Conservation (phyloP, 2,888 invertebrate species). For the Cerceris ruficornis region DNA sequence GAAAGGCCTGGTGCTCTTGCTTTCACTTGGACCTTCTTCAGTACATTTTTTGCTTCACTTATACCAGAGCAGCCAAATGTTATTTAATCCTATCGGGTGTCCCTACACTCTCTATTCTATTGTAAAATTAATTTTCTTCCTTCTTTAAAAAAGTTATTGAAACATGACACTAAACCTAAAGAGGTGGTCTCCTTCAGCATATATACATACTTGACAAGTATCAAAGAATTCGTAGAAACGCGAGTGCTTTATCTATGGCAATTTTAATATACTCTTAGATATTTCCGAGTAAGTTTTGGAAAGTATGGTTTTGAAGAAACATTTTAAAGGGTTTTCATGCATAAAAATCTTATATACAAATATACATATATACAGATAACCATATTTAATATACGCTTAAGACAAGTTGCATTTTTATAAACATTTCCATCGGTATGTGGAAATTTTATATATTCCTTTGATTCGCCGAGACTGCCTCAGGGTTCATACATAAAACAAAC, state of each 20-base stretch:
- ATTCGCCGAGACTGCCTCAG: constrained; percentile 35
- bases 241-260: constrained; percentile 15
- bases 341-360: constrained; percentile 23
- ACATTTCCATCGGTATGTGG: constrained; percentile 32
- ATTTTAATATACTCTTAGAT: constrained; percentile 30
- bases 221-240: constrained; percentile 18
- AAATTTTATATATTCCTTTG: constrained; percentile 37
- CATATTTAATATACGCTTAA: constrained; percentile 36
- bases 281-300: constrained; percentile 33
- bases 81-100: constrained; percentile 76
- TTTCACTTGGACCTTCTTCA: constrained; percentile 94
- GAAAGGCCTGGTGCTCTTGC: constrained; percentile 87
- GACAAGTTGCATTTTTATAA: constrained; percentile 36
- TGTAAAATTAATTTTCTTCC: constrained; percentile 51
- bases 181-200: constrained; percentile 38
- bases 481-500: constrained; percentile 13
- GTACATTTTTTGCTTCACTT: constrained; percentile 96
- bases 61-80: constrained; percentile 93
- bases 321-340: constrained; percentile 35
- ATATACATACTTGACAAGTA: constrained; percentile 20
- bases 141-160: constrained; percentile 26
- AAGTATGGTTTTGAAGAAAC: constrained; percentile 11
- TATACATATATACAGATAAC: constrained; percentile 32
- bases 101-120: constrained; percentile 16
- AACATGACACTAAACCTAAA: constrained; percentile 27